These are phyloP conservation scores for Hephaestus fuliginosus DNA, from an alignment of 2,797 vertebrate genomes.

Conservation along the genomic window DNA sequence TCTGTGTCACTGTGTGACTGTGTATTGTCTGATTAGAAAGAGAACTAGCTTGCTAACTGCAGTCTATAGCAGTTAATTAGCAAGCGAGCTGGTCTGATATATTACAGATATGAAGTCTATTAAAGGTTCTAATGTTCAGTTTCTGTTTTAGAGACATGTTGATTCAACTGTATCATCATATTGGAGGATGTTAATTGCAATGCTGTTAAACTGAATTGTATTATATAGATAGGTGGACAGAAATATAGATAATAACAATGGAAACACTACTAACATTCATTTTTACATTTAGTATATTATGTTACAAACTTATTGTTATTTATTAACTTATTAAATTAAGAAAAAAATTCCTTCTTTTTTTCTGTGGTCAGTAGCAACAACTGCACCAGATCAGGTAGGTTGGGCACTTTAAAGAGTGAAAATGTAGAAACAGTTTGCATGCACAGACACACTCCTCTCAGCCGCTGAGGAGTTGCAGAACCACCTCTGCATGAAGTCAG, in stretches of 20 bases:
- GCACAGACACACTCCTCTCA: slow-evolving; percentile 40
- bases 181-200: too few species aligned
- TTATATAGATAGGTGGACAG: background rate
- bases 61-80: too few species aligned
- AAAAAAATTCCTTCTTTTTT: slow-evolving; percentile 44
- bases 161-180: too few species aligned
- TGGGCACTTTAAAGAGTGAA: slow-evolving; percentile 33
- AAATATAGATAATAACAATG: background rate
- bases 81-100: too few species aligned
- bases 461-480: slow-evolving; percentile 40
- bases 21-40: too few species aligned
- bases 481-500: slow-evolving; percentile 74
- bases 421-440: slow-evolving; percentile 60
- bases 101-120: too few species aligned
- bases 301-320: slow-evolving; percentile 16
- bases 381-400: slow-evolving; percentile 91
- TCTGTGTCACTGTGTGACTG: too few species aligned
- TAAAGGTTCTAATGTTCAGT: too few species aligned
- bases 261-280: too few species aligned
- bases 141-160: too few species aligned
- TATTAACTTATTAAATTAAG: background rate
- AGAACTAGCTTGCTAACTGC: too few species aligned
- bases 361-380: slow-evolving; percentile 90
- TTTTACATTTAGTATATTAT: slow-evolving; percentile 3
- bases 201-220: background rate